Evolutionary conservation across 2,113 vertebrate species (phyloP), one percentile per base, ranked within the genome.

Genomic region (Scomber scombrus): DNA sequence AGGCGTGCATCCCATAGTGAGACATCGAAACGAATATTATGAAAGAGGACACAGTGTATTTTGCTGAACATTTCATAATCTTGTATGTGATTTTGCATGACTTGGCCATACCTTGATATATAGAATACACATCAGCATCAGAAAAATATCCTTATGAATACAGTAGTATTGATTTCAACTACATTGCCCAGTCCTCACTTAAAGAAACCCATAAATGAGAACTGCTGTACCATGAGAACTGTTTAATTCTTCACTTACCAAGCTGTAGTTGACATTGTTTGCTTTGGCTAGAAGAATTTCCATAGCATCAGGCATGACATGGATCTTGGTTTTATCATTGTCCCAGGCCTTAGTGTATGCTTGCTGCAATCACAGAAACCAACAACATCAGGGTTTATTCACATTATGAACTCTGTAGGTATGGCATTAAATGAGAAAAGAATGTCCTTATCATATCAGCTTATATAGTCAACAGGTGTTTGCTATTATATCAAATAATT

Each of bases 301-400:
- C 85, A 97, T 96, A 10, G 95, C 93, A 15, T 98, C 97, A 52
- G 97, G 96, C 97, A 97, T 96, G 78, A 97, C 84, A 49, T 97
- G 97, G 72, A 97, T 79, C 11, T 81, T 93, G 3, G 93, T 94
- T 93, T 98, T 97, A n/a, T 95, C 94, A 7, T 95, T 96, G 40
- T 97, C 94, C 97, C 97, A 97, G 15, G 93, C 95, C 50, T 96
- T 88, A 34, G 78, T 86, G 57, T 97, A 97, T 10, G 94, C 82
- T 86, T 80, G 88, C 95, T 95, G 74, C 12, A 68, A 63, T 23
- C 45, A 56, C 45, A 61, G 7, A 69, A 62, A 76, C 18, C 13
- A 75, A 75, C 1, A 46, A 66, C 2, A 58, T n/a, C 11, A 1
- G 21, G 23, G 13, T 19, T 12, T 13, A 40, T 3, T 67, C 9